Conservation (phyloP, 2,888 invertebrate genomes). For the Zygogramma bicolorata region DNA sequence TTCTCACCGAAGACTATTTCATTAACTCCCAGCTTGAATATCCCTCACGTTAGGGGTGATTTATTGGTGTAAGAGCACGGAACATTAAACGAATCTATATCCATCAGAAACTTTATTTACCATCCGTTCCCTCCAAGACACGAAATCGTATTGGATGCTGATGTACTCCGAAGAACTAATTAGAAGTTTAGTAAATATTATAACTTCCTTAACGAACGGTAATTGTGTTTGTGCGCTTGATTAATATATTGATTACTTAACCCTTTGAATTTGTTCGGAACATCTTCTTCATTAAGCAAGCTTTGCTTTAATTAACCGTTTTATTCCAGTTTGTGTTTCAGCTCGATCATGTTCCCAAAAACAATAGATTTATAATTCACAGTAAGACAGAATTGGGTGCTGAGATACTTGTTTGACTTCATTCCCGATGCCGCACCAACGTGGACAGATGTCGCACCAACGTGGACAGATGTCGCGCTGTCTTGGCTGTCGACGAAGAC, state of each 20-base stretch:
- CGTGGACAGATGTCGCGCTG: too few species aligned
- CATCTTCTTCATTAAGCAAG: slow-evolving; percentile 50
- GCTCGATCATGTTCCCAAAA: not conserved
- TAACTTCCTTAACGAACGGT: slow-evolving; percentile 66
- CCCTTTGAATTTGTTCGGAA: slow-evolving; percentile 61
- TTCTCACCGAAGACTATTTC: not conserved
- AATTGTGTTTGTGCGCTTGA: slow-evolving; percentile 66
- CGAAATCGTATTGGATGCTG: slow-evolving; percentile 12
- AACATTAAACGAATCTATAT: too few species aligned
- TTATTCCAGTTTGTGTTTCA: slow-evolving; percentile 19
- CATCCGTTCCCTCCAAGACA: not conserved
- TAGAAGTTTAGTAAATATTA: slow-evolving; percentile 66
- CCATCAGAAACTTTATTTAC: not conserved
- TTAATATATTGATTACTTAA: slow-evolving; percentile 66
- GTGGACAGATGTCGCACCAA: too few species aligned
- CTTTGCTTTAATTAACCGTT: slow-evolving; percentile 43
- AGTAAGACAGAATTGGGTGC: not conserved
- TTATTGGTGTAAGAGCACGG: not conserved
- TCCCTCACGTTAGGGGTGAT: not conserved
- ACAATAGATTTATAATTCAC: not conserved
- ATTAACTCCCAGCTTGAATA: not conserved
- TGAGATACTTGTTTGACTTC: too few species aligned
- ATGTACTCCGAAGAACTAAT: slow-evolving; percentile 59
- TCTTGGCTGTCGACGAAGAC: too few species aligned
- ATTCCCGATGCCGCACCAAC: too few species aligned